Base-by-base conservation (phyloP, 2,113 vertebrate genomes). In the Sprattus sprattus region DNA sequence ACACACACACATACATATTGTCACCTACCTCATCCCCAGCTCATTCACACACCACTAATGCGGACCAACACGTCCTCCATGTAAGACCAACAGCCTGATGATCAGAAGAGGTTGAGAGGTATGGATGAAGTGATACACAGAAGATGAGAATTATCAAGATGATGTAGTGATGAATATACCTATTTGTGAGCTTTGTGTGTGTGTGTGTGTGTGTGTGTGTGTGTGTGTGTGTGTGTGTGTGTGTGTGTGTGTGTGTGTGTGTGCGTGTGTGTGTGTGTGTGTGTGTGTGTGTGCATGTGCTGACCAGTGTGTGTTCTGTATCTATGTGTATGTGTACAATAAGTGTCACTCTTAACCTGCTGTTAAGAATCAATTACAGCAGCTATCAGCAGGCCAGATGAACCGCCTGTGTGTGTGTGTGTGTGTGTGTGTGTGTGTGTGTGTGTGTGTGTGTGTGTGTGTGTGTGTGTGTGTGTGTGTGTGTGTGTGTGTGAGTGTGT, bases 301-400 rank as follows among this genome's bases (percentile, higher is more conserved):
- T n/a, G n/a, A n/a, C n/a, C 5, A 25, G 4, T 46, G 46, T 46
- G 46, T 6, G 0, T 46, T 6, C 46, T 60, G 16, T 60, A 20
- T 18, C 1, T 71, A 9, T 25, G 64, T 71, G 64, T 71, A 25
- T 71, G 22, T 71, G 25, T 71, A 28, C 44, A 45, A 39, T 84
- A 9, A 75, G 82, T 83, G 71, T 85, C 96, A 97, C 96, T 97
- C 97, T 97, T 97, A 97, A 97, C 97, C 96, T 95, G 95, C 96
- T 94, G 87, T 97, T 96, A 96, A 95, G 95, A 96, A 97, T 96
- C 96, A 97, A 97, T 97, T 97, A 97, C 95, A 71, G 95, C 95
- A 88, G 93, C 93, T 96, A 96, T 96, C 95, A 96, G 94, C 95
- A 95, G 96, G 93, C 95, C 95, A 94, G 95, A 88, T 88, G 95